Percentiles rank a stretch among this genome's conserved stretches.
phyloP scores from a whole-genome alignment of 2,797 vertebrate species.

The Myotis pilosus region DNA sequence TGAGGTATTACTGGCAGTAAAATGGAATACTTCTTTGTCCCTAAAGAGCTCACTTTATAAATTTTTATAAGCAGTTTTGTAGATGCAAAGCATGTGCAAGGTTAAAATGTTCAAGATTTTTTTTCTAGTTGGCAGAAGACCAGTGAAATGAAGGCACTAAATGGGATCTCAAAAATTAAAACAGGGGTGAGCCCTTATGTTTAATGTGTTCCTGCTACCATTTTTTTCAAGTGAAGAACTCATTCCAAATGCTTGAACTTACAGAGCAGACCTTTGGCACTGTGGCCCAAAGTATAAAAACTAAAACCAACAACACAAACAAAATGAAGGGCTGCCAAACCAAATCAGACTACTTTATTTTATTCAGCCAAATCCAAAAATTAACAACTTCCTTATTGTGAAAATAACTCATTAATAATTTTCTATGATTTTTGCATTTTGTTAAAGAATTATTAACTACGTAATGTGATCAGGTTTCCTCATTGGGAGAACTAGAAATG shows the following conservation, averaged over 20 bases:
- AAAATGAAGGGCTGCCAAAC: background rate
- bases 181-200: background rate
- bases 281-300: background rate
- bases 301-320: background rate
- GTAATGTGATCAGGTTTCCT: background rate
- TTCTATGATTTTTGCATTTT: slow-evolving; percentile 24
- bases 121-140: background rate
- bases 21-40: background rate
- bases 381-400: background rate
- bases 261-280: slow-evolving; percentile 41
- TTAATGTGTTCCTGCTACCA: background rate
- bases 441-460: background rate
- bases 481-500: background rate
- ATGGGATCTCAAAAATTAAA: slow-evolving; percentile 27
- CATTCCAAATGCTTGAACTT: slow-evolving; percentile 4
- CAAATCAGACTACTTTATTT: background rate
- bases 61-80: slow-evolving; percentile 18
- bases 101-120: background rate
- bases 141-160: slow-evolving; percentile 23
- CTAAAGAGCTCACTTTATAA: background rate
- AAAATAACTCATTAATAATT: background rate
- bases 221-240: slow-evolving; percentile 34
- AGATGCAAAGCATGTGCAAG: slow-evolving; percentile 28
- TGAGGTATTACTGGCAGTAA: slow-evolving; percentile 5
- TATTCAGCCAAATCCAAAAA: background rate